A percentile compares a stretch with the other conserved stretches of the same genome.
Conservation (phyloP, 2,888 invertebrate species). For the Proisotoma minuta region DNA sequence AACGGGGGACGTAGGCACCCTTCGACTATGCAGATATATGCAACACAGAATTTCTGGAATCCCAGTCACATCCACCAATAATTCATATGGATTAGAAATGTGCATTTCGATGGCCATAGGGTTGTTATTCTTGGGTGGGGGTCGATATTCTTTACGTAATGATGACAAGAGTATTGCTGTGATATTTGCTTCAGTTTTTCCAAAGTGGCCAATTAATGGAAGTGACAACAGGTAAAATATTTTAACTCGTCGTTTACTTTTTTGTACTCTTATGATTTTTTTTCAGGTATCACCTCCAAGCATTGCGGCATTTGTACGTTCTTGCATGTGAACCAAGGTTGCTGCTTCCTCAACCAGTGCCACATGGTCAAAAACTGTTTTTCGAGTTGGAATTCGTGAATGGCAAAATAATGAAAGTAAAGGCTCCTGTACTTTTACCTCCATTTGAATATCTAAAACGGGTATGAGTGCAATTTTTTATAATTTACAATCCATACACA, state of each 20-base stretch:
- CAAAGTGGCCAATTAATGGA: conserved; percentile 93
- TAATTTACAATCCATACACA: neutral
- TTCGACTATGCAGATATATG: conserved; percentile 79
- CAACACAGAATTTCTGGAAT: conserved; percentile 70
- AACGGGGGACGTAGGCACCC: conserved; percentile 76
- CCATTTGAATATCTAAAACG: conserved; percentile 41
- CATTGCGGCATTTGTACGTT: conserved; percentile 92
- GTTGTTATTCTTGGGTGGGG: conserved; percentile 87
- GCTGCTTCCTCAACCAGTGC: conserved; percentile 62
- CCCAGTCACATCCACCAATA: conserved; percentile 52
- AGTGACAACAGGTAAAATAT: conserved; percentile 79
- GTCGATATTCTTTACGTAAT: conserved; percentile 77
- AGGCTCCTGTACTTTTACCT: conserved; percentile 44
- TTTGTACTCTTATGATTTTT: neutral
- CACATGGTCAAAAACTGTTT: conserved; percentile 28
- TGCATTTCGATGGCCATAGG: conserved; percentile 94
- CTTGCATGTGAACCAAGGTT: conserved; percentile 86
- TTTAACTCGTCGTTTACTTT: neutral
- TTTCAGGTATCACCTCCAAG: conserved; percentile 89
- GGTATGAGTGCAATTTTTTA: conserved; percentile 18
- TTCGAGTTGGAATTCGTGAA: conserved; percentile 43
- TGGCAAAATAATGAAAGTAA: conserved; percentile 32
- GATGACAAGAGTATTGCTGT: conserved; percentile 82
- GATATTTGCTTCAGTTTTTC: conserved; percentile 87
- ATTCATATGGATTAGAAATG: conserved; percentile 85